A percentile compares a stretch with the other conserved stretches of the same genome.
Evolutionary conservation across 2,113 vertebrate species (phyloP).

Genomic region (Rhegmatorhina hoffmannsi): DNA sequence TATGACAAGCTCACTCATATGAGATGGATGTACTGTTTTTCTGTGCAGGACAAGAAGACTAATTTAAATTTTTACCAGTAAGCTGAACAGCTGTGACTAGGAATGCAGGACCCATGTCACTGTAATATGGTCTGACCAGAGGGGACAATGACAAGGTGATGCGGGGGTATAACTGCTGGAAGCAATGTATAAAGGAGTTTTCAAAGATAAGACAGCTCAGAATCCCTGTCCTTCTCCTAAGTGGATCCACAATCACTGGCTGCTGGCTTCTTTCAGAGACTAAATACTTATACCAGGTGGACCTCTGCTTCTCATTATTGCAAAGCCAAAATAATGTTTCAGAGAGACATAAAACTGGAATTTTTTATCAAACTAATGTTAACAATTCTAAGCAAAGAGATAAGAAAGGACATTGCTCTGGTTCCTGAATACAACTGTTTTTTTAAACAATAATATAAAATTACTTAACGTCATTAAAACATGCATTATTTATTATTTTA

Average conservation of each 20-base stretch:
- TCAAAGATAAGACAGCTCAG: neutral
- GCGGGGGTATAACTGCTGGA: neutral
- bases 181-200: neutral
- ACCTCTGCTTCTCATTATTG: neutral
- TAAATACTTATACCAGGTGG: neutral
- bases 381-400: neutral
- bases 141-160: neutral
- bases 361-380: neutral
- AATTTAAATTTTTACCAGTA: neutral
- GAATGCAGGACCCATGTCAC: neutral
- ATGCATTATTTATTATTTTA: neutral
- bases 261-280: neutral
- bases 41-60: neutral
- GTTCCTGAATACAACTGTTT: neutral
- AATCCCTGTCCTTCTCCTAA: neutral
- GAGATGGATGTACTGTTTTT: neutral
- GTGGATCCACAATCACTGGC: neutral
- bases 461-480: neutral
- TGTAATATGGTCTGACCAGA: neutral
- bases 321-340: neutral
- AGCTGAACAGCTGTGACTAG: neutral
- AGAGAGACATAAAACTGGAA: neutral
- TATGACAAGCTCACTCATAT: neutral
- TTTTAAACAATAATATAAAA: neutral
- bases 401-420: neutral